Percentiles rank a stretch among this genome's conserved stretches.
Evolutionary conservation across 1,140 invertebrate species (phyloP).

Genomic region (Anoplolepis gracilipes): DNA sequence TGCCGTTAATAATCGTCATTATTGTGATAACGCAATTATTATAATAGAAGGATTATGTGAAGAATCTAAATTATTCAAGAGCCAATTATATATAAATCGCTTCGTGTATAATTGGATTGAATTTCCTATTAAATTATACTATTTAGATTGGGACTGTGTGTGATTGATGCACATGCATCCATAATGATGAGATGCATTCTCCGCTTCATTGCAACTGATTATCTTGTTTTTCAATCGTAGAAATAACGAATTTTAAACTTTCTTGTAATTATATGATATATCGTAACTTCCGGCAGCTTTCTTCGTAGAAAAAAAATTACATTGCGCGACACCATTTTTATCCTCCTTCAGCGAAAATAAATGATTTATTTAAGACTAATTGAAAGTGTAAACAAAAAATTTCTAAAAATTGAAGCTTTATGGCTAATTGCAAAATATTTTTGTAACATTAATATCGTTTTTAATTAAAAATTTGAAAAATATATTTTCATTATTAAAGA

Average conservation of each 20-base stretch:
- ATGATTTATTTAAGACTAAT: not conserved
- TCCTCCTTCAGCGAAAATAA: not conserved
- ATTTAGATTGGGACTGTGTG: not conserved
- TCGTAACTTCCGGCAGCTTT: not conserved
- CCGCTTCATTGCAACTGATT: not conserved
- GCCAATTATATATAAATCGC: not conserved
- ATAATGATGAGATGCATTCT: not conserved
- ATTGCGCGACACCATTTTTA: not conserved
- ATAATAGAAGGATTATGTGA: not conserved
- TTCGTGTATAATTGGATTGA: not conserved
- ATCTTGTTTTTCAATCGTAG: not conserved
- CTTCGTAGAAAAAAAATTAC: not conserved
- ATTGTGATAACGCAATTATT: conserved; percentile 7
- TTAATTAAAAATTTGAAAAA: not conserved
- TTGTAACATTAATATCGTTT: not conserved
- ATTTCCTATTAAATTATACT: not conserved
- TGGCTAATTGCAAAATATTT: not conserved
- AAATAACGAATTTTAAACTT: not conserved
- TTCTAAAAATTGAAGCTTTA: not conserved
- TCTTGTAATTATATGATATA: not conserved
- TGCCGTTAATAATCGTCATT: not conserved
- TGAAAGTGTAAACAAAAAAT: not conserved
- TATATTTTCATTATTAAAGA: not conserved
- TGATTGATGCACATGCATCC: not conserved
- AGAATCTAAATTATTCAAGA: not conserved